A percentile compares a stretch with the other conserved stretches of the same genome.
Conservation (phyloP, 2,113 vertebrate species). For the Empidonax traillii region DNA sequence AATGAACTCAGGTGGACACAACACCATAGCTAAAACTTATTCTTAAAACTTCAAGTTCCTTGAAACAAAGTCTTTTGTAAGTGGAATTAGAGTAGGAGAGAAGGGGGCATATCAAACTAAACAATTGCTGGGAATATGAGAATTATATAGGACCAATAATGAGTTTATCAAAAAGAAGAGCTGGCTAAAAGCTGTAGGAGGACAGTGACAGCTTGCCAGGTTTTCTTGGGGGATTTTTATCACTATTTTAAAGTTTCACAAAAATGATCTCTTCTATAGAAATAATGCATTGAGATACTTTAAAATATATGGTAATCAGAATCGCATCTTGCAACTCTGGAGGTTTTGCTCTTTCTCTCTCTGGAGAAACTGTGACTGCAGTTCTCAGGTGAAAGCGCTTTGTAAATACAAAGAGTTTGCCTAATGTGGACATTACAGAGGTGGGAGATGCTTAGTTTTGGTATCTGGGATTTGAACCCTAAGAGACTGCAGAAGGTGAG, state of each 20-base stretch:
- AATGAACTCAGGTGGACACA: neutral
- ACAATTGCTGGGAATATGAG: slow-evolving; percentile 14
- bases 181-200: slow-evolving; percentile 52
- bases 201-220: slow-evolving; percentile 34
- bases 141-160: slow-evolving; percentile 27
- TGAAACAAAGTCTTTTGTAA: neutral
- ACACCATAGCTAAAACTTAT: neutral
- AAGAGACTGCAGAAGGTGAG: neutral
- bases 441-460: neutral
- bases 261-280: slow-evolving; percentile 4
- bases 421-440: neutral
- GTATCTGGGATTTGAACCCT: neutral
- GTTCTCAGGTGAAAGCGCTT: neutral
- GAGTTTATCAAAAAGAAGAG: slow-evolving; percentile 44
- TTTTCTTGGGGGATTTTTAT: neutral
- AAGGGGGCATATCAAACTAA: neutral
- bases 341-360: neutral
- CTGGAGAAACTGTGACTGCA: neutral
- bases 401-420: neutral
- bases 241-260: neutral
- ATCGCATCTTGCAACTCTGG: neutral
- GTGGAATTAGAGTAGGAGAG: neutral
- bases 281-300: neutral
- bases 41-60: neutral
- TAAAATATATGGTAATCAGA: neutral